phyloP scores from a whole-genome alignment of 1,140 invertebrate genomes.

The Cepaea nemoralis region DNA sequence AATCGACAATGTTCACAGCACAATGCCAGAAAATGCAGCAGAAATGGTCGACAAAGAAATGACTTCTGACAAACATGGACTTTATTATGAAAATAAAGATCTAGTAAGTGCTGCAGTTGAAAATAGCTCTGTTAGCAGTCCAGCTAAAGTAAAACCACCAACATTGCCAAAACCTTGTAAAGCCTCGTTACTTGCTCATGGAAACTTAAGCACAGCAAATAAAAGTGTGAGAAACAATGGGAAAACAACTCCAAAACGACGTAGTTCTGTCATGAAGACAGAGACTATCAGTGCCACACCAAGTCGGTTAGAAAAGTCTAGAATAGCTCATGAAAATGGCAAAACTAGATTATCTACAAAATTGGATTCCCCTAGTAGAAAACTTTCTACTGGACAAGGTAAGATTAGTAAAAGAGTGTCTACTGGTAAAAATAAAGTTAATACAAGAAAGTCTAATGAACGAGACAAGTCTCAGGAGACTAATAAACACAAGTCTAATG shows the following conservation, averaged over 20 bases:
- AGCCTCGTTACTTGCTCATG: background rate
- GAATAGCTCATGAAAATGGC: no score
- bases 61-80: background rate
- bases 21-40: background rate
- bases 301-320: background rate
- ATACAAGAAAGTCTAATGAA: no score
- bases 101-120: background rate
- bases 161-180: slow-evolving; percentile 9
- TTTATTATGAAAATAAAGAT: background rate
- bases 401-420: background rate
- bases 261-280: background rate
- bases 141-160: background rate
- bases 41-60: background rate
- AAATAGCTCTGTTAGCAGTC: background rate
- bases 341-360: background rate
- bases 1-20: background rate
- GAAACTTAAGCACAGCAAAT: background rate
- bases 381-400: background rate
- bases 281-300: background rate
- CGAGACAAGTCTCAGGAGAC: background rate
- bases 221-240: background rate
- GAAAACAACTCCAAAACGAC: background rate
- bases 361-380: background rate
- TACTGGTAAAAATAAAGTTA: background rate
- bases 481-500: background rate